Conservation (phyloP, 2,113 vertebrate species). For the Ceuthmochares aereus region DNA sequence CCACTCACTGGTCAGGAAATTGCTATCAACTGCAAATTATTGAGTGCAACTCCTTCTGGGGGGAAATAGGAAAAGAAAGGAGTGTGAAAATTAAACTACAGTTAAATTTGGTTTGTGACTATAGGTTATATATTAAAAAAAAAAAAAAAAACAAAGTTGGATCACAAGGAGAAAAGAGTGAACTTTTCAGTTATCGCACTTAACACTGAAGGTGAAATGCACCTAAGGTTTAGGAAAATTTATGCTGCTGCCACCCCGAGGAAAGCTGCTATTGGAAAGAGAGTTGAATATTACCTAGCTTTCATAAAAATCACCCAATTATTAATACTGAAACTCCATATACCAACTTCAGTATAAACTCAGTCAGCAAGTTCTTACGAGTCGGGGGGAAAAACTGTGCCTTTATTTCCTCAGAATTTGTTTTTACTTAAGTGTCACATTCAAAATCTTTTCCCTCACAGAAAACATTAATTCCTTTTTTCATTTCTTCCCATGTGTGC, state of each 20-base stretch:
- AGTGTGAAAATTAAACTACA: constrained; percentile 27
- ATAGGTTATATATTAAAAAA: neutral
- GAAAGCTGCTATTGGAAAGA: neutral
- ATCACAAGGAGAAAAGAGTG: neutral
- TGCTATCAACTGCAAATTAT: constrained; percentile 31
- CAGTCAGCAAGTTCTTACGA: neutral
- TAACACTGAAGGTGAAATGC: neutral
- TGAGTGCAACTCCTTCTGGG: constrained; percentile 44
- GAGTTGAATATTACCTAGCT: neutral
- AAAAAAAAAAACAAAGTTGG: neutral
- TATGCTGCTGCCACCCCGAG: neutral
- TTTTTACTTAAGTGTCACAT: neutral
- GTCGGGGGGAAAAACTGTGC: fast-evolving
- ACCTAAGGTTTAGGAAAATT: neutral
- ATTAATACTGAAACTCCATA: neutral
- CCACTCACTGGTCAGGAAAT: constrained; percentile 53
- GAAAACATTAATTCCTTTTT: neutral
- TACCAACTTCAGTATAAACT: neutral
- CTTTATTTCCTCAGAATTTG: neutral
- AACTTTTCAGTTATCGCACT: neutral
- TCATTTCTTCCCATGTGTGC: neutral
- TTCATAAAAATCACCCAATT: neutral
- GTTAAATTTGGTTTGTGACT: neutral
- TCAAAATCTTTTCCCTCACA: neutral
- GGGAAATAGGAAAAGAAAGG: constrained; percentile 17